Conservation (phyloP, 2,113 vertebrate genomes). For the Triplophysa dalaica region DNA sequence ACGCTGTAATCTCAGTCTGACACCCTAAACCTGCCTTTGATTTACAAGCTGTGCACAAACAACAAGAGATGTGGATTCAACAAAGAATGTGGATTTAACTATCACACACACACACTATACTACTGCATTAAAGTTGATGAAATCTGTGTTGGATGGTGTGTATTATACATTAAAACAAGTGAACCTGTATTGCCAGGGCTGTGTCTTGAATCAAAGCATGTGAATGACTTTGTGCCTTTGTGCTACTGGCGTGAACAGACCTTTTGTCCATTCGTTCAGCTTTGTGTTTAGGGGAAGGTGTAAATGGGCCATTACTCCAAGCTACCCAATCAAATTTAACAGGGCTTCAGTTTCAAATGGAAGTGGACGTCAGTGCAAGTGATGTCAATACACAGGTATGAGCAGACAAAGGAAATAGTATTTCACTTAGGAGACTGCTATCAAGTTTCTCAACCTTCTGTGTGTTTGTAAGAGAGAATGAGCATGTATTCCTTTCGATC, state of each 20-base stretch:
- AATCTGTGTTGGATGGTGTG: not conserved
- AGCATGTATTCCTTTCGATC: not conserved
- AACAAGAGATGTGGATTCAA: conserved; percentile 24
- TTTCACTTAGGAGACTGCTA: conserved; percentile 50
- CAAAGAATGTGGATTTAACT: too few species aligned
- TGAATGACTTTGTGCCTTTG: not conserved
- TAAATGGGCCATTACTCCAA: not conserved
- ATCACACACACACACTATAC: not conserved
- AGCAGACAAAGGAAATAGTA: conserved; percentile 50
- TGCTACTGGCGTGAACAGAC: not conserved
- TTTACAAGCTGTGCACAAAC: conserved; percentile 34
- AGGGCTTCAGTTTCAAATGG: conserved; percentile 2
- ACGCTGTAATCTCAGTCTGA: conserved; percentile 58
- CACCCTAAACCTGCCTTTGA: conserved; percentile 61
- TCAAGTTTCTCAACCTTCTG: conserved; percentile 5
- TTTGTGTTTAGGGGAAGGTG: not conserved
- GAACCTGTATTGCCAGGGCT: not conserved
- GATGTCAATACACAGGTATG: conserved; percentile 66
- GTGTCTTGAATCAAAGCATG: not conserved
- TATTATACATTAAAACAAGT: not conserved
- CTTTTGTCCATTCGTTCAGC: too few species aligned
- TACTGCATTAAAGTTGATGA: not conserved
- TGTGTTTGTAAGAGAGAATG: not conserved
- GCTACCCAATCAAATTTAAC: not conserved
- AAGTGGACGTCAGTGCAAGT: conserved; percentile 53